Percentiles rank a stretch among this genome's conserved stretches.
Evolutionary conservation across 2,797 vertebrate species (phyloP).

Genomic region (Erpetoichthys calabaricus): DNA sequence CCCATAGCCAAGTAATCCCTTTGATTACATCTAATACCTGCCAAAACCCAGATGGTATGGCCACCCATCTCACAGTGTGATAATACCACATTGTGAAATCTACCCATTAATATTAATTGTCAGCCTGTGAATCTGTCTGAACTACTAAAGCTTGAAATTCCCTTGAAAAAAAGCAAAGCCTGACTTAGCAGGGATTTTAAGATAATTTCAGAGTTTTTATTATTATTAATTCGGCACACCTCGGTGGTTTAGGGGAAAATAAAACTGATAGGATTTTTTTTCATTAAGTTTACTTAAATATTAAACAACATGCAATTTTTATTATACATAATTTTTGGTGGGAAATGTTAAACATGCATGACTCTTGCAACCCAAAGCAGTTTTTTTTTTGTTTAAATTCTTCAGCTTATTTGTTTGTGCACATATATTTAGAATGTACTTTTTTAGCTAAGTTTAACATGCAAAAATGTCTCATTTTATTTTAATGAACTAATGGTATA

Average conservation of each 20-base stretch:
- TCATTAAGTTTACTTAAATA: no score
- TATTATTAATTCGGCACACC: background rate
- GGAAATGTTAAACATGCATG: no score
- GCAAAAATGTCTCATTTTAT: no score
- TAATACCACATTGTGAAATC: conserved; percentile 88
- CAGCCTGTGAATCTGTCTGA: conserved; percentile 71
- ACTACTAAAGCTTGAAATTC: conserved; percentile 72
- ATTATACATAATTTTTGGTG: no score
- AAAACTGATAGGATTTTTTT: no score
- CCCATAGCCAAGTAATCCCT: conserved; percentile 83
- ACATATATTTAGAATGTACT: no score
- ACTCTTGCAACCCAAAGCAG: no score
- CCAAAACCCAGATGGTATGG: conserved; percentile 82
- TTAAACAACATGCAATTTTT: no score
- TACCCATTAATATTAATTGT: conserved; percentile 85
- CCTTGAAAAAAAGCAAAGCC: conserved; percentile 56
- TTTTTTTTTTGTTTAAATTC: no score
- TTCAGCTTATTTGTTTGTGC: no score
- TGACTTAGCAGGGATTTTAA: conserved; percentile 76
- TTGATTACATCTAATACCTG: conserved; percentile 96
- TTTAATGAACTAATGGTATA: no score
- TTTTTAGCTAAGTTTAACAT: no score
- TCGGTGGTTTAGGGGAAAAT: background rate
- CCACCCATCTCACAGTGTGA: conserved; percentile 85
- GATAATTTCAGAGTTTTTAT: conserved; percentile 58